A percentile compares a stretch with the other conserved stretches of the same genome.
Evolutionary conservation across 2,888 invertebrate species (phyloP).

Genomic region (Scaptodrosophila latifasciaeformis): DNA sequence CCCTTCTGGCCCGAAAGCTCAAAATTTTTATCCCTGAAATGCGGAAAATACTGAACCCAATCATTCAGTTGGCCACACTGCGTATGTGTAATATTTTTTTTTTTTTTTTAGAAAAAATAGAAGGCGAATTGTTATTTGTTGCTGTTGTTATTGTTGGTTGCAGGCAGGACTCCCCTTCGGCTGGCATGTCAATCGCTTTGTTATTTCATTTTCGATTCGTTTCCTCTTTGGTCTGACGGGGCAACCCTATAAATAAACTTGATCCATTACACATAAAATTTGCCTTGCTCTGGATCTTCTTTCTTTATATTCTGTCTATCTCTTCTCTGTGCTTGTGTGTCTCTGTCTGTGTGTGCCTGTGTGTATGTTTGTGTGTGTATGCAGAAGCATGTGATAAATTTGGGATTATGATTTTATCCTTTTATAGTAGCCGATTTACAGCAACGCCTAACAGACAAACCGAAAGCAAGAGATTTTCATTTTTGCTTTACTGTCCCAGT

Average conservation of each 20-base stretch:
- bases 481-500: no score
- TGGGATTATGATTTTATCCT: conserved; percentile 62
- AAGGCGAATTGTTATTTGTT: not conserved
- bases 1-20: no score
- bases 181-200: not conserved
- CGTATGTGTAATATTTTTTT: conserved; percentile 63
- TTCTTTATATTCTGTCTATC: not conserved
- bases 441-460: conserved; percentile 1
- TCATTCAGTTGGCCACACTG: conserved; percentile 35
- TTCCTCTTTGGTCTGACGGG: not conserved
- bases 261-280: conserved; percentile 53
- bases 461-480: no score
- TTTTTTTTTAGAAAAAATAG: no score
- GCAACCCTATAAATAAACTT: conserved; percentile 61
- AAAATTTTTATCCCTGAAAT: no score
- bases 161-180: no score
- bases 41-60: no score
- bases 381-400: conserved; percentile 56
- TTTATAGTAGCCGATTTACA: conserved; percentile 34
- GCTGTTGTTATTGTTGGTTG: not conserved
- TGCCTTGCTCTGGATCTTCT: not conserved
- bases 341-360: no score
- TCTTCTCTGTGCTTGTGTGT: not conserved
- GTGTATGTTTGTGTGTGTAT: conserved; percentile 39
- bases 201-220: conserved; percentile 2